A percentile compares a stretch with the other conserved stretches of the same genome.
Evolutionary conservation across 1,140 invertebrate species (phyloP).

Genomic region (Drosophila cardini): DNA sequence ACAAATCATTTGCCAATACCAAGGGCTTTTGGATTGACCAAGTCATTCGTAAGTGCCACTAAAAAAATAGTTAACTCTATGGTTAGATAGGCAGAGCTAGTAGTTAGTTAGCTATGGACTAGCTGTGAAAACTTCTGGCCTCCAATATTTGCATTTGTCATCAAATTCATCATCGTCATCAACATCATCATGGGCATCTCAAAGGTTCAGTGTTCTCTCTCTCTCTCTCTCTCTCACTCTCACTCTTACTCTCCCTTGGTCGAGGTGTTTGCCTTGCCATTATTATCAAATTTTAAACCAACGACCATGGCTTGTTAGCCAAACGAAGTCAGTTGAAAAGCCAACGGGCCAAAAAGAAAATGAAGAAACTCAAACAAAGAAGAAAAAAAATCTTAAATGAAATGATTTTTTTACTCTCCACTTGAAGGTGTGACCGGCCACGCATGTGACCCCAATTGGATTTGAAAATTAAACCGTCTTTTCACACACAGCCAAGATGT

Average conservation of each 20-base stretch:
- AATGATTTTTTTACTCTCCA: slow-evolving; percentile 12
- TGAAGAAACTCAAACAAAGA: slow-evolving; percentile 57
- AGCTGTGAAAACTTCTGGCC: slow-evolving; percentile 56
- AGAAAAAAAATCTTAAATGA: slow-evolving; percentile 39
- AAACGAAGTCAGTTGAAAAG: slow-evolving; percentile 62
- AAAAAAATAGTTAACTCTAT: slow-evolving; percentile 8
- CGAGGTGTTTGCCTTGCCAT: slow-evolving; percentile 65
- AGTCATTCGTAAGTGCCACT: slow-evolving; percentile 50
- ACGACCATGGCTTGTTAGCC: slow-evolving; percentile 58
- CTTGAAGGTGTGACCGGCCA: slow-evolving; percentile 69
- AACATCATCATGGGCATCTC: slow-evolving; percentile 44
- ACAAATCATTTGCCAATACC: slow-evolving; percentile 64
- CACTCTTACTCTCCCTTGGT: slow-evolving; percentile 39
- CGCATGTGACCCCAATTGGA: slow-evolving; percentile 80
- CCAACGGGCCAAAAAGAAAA: slow-evolving; percentile 46
- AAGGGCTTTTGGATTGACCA: slow-evolving; percentile 62
- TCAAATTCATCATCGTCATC: slow-evolving; percentile 61
- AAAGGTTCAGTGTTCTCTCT: slow-evolving; percentile 31
- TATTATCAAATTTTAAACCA: slow-evolving; percentile 61
- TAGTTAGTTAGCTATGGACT: neutral
- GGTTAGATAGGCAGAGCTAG: slow-evolving; percentile 15
- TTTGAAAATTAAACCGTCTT: slow-evolving; percentile 65
- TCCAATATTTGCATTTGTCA: slow-evolving; percentile 74
- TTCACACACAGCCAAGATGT: slow-evolving; percentile 61
- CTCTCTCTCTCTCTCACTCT: too few species aligned